Evolutionary conservation across 2,888 invertebrate species (phyloP), one percentile per base, ranked within the genome.

Genomic region (Poecilobothrus nobilitatus): DNA sequence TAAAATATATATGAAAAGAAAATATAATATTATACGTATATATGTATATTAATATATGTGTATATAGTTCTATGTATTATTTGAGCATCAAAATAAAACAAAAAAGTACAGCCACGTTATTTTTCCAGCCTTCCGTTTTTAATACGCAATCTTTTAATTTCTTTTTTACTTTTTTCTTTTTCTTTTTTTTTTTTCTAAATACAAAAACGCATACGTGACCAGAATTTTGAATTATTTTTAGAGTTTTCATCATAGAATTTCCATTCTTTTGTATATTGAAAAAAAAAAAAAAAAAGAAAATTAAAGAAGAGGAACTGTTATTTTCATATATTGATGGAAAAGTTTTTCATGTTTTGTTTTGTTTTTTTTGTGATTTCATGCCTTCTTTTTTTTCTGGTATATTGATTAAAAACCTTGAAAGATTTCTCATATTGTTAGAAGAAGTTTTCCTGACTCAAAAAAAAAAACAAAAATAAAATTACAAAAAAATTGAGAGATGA

Each of bases 371-470:
- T 53, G 15, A 12, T 53, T 53, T 53, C 18, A 2, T 53, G 53
- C 15, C 18, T 15, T n/a, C 15, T 15, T n/a, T 18, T 15, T 53
- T 53, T 18, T 53, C n/a, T 53, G n/a, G 53, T 53, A 15, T 53
- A 53, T 53, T 53, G 53, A 53, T 53, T 53, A 53, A 53, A 53
- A 53, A 53, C 53, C 53, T 53, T 53, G 53, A 53, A 53, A 53
- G 53, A 53, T 53, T 53, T 53, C 15, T 53, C 53, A 53, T 53
- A 53, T 12, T 18, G 53, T 53, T 18, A 53, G 53, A 53, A 41
- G 27, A 12, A 37, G 37, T 53, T 53, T 37, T 37, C 12, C 37
- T 10, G 12, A 37, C 37, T 8, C 37, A 12, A 37, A 27, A 37
- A 5, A 37, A 37, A 37, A 37, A 37, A 37, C 4, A 37, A 37